Conservation (phyloP, 2,797 vertebrate genomes). For the Staurois parvus region DNA sequence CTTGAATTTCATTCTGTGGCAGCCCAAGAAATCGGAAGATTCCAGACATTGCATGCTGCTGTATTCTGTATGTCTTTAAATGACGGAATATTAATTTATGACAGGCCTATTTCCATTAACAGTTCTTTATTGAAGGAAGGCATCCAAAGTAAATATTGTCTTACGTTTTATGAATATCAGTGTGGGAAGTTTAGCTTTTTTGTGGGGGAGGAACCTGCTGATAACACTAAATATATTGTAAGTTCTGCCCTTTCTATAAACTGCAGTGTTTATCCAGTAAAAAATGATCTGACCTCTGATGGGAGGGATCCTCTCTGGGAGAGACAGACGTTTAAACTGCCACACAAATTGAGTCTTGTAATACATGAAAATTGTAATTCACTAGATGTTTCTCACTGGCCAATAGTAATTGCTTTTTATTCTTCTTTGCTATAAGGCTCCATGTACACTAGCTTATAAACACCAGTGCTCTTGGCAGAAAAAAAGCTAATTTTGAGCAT, state of each 20-base stretch:
- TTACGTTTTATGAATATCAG: conserved; percentile 50
- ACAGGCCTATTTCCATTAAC: conserved; percentile 31
- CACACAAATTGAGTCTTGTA: not conserved
- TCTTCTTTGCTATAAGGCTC: not conserved
- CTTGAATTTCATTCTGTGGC: not conserved
- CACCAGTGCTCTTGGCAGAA: too few species aligned
- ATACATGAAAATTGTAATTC: not conserved
- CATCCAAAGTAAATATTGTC: conserved; percentile 52
- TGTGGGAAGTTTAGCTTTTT: conserved; percentile 56
- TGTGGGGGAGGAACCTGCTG: conserved; percentile 51
- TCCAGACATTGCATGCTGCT: conserved; percentile 7
- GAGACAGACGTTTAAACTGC: not conserved
- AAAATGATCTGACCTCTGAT: conserved; percentile 33
- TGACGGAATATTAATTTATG: conserved; percentile 44
- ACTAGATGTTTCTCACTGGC: not conserved
- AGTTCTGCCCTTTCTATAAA: conserved; percentile 41
- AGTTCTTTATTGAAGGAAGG: conserved; percentile 46
- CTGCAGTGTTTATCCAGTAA: conserved; percentile 36
- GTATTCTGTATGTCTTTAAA: conserved; percentile 11
- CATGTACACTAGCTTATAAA: too few species aligned
- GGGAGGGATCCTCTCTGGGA: conserved; percentile 22
- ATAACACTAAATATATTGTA: conserved; percentile 53
- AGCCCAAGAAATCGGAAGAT: not conserved
- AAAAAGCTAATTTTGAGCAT: too few species aligned
- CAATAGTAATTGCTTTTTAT: not conserved